A percentile compares a stretch with the other conserved stretches of the same genome.
These are phyloP conservation scores for Callionymus lyra DNA, from an alignment of 2,113 vertebrate genomes.

Conservation along the genomic window DNA sequence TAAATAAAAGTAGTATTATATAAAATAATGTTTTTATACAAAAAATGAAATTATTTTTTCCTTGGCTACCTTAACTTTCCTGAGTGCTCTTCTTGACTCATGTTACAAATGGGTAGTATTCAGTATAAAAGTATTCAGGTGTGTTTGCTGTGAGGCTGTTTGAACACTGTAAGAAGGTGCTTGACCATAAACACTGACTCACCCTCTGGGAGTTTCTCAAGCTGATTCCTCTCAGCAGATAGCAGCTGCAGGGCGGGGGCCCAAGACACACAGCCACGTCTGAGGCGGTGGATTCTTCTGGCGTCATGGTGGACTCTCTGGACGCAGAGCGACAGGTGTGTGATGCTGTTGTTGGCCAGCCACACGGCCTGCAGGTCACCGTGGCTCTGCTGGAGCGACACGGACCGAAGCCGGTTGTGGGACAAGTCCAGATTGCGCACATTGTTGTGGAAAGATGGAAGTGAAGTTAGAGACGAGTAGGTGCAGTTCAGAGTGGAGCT, in stretches of 20 bases:
- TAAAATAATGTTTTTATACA: too few species aligned
- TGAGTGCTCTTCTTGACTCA: too few species aligned
- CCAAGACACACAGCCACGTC: slow-evolving; percentile 54
- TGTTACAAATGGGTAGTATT: too few species aligned
- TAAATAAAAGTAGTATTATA: too few species aligned
- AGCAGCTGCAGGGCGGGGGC: slow-evolving; percentile 64
- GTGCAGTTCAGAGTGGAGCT: slow-evolving; percentile 57
- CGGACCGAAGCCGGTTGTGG: slow-evolving; percentile 46
- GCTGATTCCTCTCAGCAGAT: slow-evolving; percentile 70
- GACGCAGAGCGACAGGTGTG: slow-evolving; percentile 55
- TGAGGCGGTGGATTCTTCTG: slow-evolving; percentile 4
- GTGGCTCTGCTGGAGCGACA: slow-evolving; percentile 20
- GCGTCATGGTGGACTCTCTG: slow-evolving; percentile 6
- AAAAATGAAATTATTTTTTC: too few species aligned
- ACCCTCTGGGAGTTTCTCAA: slow-evolving; percentile 72
- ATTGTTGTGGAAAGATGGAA: slow-evolving; percentile 33
- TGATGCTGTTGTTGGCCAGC: slow-evolving; percentile 61
- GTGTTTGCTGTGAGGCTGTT: slow-evolving; percentile 3
- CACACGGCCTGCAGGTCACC: slow-evolving; percentile 41
- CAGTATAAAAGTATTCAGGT: too few species aligned
- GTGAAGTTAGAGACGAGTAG: slow-evolving; percentile 38
- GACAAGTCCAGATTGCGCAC: slow-evolving; percentile 58
- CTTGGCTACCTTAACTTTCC: too few species aligned
- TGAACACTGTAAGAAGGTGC: slow-evolving; percentile 5
- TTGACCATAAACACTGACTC: slow-evolving; percentile 47